Conservation (phyloP, 2,888 invertebrate genomes). For the Sarcophaga subvicina region DNA sequence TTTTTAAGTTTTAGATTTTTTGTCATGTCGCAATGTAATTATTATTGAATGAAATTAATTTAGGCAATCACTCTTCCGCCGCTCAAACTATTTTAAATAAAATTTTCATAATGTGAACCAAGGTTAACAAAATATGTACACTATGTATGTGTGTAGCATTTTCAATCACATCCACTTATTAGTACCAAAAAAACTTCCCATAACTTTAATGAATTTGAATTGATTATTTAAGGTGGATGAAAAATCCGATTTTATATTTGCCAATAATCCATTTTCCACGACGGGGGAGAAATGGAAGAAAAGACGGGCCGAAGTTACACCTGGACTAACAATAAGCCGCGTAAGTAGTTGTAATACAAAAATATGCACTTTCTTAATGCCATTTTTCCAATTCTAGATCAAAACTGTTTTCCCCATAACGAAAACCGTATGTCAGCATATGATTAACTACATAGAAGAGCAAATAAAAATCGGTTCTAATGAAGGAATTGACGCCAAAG, state of each 20-base stretch:
- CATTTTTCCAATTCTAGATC: slow-evolving; percentile 71
- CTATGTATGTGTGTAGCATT: no score
- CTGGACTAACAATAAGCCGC: slow-evolving; percentile 82
- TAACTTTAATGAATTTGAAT: neutral
- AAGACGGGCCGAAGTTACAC: slow-evolving; percentile 82
- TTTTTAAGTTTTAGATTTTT: no score
- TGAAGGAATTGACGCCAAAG: slow-evolving; percentile 81
- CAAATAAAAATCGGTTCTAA: slow-evolving; percentile 73
- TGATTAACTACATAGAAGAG: slow-evolving; percentile 81
- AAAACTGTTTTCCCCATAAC: slow-evolving; percentile 83
- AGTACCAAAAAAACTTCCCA: neutral
- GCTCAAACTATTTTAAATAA: no score
- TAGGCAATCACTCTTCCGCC: no score
- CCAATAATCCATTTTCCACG: slow-evolving; percentile 82
- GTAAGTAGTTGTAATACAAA: slow-evolving; percentile 73
- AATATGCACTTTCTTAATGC: neutral
- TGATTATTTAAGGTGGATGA: slow-evolving; percentile 74
- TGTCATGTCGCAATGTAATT: no score
- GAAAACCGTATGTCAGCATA: slow-evolving; percentile 79
- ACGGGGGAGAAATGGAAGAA: slow-evolving; percentile 83
- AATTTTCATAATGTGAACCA: no score
- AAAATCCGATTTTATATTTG: slow-evolving; percentile 81
- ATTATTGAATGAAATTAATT: no score
- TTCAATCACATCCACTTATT: no score
- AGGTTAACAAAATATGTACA: no score